phyloP scores from a whole-genome alignment of 2,113 vertebrate genomes.

The Casuarius casuarius region DNA sequence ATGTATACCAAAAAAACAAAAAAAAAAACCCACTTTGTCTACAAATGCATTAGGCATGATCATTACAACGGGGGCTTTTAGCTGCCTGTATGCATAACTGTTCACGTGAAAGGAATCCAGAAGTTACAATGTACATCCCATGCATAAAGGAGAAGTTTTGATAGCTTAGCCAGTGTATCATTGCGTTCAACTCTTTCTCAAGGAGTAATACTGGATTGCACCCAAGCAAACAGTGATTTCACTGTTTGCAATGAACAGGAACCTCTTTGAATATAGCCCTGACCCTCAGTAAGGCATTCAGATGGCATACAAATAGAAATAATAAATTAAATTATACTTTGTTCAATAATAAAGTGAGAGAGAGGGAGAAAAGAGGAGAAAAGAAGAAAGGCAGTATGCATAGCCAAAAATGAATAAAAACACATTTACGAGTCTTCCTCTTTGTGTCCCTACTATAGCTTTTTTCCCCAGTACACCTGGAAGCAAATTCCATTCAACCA shows the following conservation, averaged over 20 bases:
- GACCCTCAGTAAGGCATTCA: neutral
- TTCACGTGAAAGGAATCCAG: neutral
- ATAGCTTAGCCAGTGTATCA: neutral
- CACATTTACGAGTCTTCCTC: neutral
- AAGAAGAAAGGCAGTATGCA: neutral
- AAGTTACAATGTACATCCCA: neutral
- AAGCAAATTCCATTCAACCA: neutral
- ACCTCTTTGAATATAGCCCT: neutral
- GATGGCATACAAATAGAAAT: neutral
- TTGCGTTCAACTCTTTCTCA: neutral
- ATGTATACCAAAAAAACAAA: neutral
- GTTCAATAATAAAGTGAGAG: neutral
- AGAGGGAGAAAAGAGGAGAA: neutral
- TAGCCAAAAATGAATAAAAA: neutral
- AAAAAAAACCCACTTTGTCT: neutral
- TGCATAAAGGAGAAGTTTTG: neutral
- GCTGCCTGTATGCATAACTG: neutral
- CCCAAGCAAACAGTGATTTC: neutral
- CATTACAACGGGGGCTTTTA: neutral
- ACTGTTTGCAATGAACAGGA: neutral
- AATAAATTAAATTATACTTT: neutral
- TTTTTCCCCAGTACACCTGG: neutral
- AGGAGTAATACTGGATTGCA: neutral
- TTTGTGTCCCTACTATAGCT: neutral
- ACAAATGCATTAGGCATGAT: neutral